Evolutionary conservation across 1,140 invertebrate species (phyloP).

Genomic region (Psix sp.): DNA sequence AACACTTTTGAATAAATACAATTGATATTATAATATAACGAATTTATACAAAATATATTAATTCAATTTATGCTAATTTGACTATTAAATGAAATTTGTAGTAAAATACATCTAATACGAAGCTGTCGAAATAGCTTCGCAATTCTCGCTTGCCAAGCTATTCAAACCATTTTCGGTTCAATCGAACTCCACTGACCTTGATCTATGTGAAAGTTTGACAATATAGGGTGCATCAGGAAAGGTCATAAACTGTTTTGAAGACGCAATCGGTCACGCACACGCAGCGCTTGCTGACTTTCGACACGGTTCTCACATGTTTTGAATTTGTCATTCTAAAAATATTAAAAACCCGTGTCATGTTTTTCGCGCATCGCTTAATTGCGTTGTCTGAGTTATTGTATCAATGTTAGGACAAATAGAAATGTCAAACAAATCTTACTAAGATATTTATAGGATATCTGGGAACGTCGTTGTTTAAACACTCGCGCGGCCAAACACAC

Average conservation of each 20-base stretch:
- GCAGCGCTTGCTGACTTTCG: slow-evolving; percentile 8
- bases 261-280: slow-evolving; percentile 1
- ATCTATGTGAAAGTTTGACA: slow-evolving; percentile 32
- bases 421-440: slow-evolving; percentile 17
- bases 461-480: no score
- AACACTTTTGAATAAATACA: no score
- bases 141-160: no score
- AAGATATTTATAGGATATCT: no score
- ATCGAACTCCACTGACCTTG: slow-evolving; percentile 36
- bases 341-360: slow-evolving; percentile 22
- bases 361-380: slow-evolving; percentile 17
- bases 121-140: no score
- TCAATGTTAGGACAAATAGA: slow-evolving; percentile 8
- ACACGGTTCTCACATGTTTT: slow-evolving; percentile 37
- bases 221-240: slow-evolving; percentile 24
- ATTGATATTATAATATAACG: no score
- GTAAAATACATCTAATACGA: no score
- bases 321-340: slow-evolving; percentile 49
- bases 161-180: no score
- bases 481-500: no score
- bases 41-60: no score
- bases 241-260: slow-evolving; percentile 29
- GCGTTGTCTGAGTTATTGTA: not conserved
- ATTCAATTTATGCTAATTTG: no score
- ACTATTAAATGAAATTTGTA: no score